A percentile compares a stretch with the other conserved stretches of the same genome.
Evolutionary conservation across 2,888 invertebrate genomes (phyloP).

Genomic region (Acanthosoma haemorrhoidale): DNA sequence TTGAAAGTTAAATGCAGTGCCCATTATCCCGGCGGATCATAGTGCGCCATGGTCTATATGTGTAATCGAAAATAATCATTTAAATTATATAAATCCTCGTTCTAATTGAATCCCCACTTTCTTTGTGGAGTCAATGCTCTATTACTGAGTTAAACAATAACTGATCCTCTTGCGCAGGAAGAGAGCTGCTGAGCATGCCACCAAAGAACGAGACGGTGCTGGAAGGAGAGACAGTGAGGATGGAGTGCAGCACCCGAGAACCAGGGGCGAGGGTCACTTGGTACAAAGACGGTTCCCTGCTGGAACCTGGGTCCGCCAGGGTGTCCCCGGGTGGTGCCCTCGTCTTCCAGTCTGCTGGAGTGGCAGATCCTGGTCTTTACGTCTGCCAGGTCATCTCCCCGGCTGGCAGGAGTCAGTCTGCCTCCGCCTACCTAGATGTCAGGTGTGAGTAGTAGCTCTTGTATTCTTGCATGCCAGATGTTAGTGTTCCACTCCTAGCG

Average conservation of each 20-base stretch:
- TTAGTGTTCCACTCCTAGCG: neutral
- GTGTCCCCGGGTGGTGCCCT: conserved; percentile 73
- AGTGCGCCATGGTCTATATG: no score
- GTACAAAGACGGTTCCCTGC: conserved; percentile 56
- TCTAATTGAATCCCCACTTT: no score
- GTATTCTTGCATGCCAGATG: neutral
- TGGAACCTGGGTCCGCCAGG: conserved; percentile 48
- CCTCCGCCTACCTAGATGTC: conserved; percentile 81
- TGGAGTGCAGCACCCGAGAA: conserved; percentile 76
- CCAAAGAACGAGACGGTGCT: conserved; percentile 82
- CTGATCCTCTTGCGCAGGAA: conserved; percentile 56
- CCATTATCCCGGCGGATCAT: no score
- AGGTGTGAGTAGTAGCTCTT: conserved; percentile 65
- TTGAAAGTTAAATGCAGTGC: no score
- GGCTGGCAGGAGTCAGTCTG: conserved; percentile 68
- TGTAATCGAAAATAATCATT: no score
- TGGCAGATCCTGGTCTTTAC: conserved; percentile 82
- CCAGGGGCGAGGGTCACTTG: conserved; percentile 57
- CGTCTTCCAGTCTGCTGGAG: conserved; percentile 67
- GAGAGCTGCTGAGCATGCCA: conserved; percentile 78
- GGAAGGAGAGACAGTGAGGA: conserved; percentile 75
- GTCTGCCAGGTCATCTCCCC: conserved; percentile 73
- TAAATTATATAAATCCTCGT: no score
- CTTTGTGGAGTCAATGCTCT: no score
- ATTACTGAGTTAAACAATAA: no score